Percentiles rank a stretch among this genome's conserved stretches.
Evolutionary conservation across 2,797 vertebrate genomes (phyloP).

Genomic region (Ibycter americanus): DNA sequence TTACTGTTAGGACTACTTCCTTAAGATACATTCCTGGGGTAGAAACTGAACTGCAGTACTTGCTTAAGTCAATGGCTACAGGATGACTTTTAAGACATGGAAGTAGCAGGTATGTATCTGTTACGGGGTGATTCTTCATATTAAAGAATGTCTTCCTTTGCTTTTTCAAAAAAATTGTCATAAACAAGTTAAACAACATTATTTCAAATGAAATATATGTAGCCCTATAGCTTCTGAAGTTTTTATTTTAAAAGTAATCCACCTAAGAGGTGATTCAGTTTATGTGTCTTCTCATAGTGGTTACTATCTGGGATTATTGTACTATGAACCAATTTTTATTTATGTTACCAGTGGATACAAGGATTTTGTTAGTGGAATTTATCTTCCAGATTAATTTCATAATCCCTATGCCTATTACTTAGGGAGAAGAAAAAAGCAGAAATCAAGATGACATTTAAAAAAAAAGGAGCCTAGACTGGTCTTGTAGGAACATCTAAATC

Average conservation of each 20-base stretch:
- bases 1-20: background rate
- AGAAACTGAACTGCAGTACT: background rate
- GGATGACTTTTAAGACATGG: background rate
- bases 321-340: constrained; percentile 35
- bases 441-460: constrained; percentile 85
- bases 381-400: constrained; percentile 71
- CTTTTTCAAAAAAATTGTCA: background rate
- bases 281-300: background rate
- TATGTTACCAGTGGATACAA: constrained; percentile 47
- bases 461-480: constrained; percentile 62
- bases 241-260: background rate
- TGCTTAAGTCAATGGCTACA: background rate
- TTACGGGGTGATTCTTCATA: background rate
- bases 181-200: background rate
- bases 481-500: constrained; percentile 79
- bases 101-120: background rate
- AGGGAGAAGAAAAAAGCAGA: constrained; percentile 70
- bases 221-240: background rate
- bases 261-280: background rate
- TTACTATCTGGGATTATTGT: constrained; percentile 7
- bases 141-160: background rate
- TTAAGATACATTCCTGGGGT: background rate
- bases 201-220: background rate
- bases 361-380: constrained; percentile 77
- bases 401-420: constrained; percentile 78